Evolutionary conservation across 2,113 vertebrate species (phyloP), one percentile per base, ranked within the genome.

Genomic region (Uria lomvia): DNA sequence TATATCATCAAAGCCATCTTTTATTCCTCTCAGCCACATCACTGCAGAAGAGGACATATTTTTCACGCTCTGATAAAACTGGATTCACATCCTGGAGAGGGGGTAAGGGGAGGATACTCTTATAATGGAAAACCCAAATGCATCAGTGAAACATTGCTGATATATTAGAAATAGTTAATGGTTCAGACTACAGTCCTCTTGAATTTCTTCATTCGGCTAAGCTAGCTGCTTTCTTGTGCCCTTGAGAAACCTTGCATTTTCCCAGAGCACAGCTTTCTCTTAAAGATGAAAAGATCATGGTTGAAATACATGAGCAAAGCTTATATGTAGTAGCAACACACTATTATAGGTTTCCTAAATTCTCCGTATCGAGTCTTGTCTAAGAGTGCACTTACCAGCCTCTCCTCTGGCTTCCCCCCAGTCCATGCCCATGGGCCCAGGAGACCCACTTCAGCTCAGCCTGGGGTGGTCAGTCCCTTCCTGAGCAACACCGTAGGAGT

Each of bases 151-250:
- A 92, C n/a, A 75, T 85, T 89, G 60, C 78, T 73, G 65, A 68
- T 81, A 18, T 68, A 78, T 97, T 91, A 92, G 90, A 95, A 96
- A 85, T 32, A 91, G 86, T 94, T 94, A 95, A 91, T 85, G 80
- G 49, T 63, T 34, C 72, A 60, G 79, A 78, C 81, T 94, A 84
- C 22, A 23, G 16, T 87, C 86, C 55, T 78, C 36, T 40, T 75
- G 83, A 84, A 89, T 92, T 87, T 90, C 73, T 75, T 79, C 29
- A 70, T 91, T 70, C 60, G 75, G 62, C 24, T 60, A 92, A 87
- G 12, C 9, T 43, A 49, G 53, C 73, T 90, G 70, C 40, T 85
- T 86, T 63, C 68, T 84, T 9, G 1, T 67, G 80, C 34, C 88
- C 92, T 92, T 96, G 83, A 88, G 68, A 84, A 94, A 74, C 73